Evolutionary conservation across 2,113 vertebrate genomes (phyloP).

Genomic region (Microcebus murinus): DNA sequence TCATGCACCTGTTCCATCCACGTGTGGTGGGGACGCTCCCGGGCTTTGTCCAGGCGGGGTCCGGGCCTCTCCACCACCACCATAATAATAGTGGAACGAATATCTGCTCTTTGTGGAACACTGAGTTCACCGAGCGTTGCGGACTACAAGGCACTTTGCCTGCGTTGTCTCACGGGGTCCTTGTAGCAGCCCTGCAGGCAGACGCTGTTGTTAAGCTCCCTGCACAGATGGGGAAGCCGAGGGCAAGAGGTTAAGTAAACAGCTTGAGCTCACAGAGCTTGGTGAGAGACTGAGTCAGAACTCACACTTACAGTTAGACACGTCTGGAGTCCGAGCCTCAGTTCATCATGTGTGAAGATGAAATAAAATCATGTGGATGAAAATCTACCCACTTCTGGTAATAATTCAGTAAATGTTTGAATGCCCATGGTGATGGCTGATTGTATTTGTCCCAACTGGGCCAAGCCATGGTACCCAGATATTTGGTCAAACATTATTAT

Average conservation of each 20-base stretch:
- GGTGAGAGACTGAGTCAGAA: not conserved
- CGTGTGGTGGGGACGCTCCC: not conserved
- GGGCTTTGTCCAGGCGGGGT: not conserved
- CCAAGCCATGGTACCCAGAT: not conserved
- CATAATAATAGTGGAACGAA: not conserved
- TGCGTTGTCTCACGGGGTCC: not conserved
- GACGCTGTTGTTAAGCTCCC: not conserved
- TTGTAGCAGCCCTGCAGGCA: not conserved
- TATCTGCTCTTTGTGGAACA: not conserved
- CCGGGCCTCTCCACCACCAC: not conserved
- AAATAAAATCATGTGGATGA: not conserved
- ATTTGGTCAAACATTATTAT: not conserved
- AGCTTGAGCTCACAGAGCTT: not conserved
- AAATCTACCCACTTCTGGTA: not conserved
- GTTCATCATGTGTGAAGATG: not conserved
- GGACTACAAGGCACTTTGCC: not conserved
- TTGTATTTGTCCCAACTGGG: not conserved
- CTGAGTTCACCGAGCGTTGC: not conserved
- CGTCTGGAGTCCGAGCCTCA: not conserved
- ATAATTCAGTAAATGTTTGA: not conserved
- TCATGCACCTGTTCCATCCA: slow-evolving; percentile 20
- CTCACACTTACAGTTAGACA: not conserved
- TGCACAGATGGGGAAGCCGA: not conserved
- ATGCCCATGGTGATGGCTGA: not conserved
- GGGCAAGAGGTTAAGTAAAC: not conserved